Evolutionary conservation across 2,797 vertebrate species (phyloP), one percentile per base, ranked within the genome.

Genomic region (Typhlichthys subterraneus): DNA sequence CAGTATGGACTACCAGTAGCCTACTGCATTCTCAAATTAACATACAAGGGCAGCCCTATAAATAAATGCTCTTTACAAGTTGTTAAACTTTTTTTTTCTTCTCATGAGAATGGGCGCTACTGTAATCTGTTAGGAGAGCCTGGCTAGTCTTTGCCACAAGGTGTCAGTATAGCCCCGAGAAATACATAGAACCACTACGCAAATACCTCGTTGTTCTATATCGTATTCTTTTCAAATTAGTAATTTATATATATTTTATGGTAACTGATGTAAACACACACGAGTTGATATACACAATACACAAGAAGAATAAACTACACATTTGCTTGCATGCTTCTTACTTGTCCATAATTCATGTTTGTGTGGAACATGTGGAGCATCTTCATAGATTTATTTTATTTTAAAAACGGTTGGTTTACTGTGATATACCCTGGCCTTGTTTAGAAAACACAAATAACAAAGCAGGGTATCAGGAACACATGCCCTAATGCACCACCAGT

Each of bases 151-250:
- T 45, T 19, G 15, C 87, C 90, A 91, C 87, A 65, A 82, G 90
- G 77, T 79, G 87, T 81, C 89, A 67, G 87, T 87, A 71, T 63
- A 80, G 50, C 61, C 72, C 64, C 69, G 85, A 48, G 65, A 76
- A 80, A 56, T 66, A 19, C 4, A 68, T 29, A 4, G 3, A 29
- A 63, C 23, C 45, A 62, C 46, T 61, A 50, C 3, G 23, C 23
- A 0, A 29, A 29, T 29, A 29, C 23, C 23, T 4, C 23, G 23
- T 3, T 29, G 23, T 29, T 29, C 23, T 29, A 29, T 29, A 4
- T 0, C 9, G 2, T 42, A 42, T 1, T 42, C 7, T 42, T 42
- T 42, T 38, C 33, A 9, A 38, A 38, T 9, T 0, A 6, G 33
- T 38, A 6, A 6, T 38, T 38, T 38, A 38, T 38, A 38, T 38